Evolutionary conservation across 92 coral and sea anemone species (phyloP), one percentile per base, ranked within the genome.

Genomic region (Diadumene lineata): DNA sequence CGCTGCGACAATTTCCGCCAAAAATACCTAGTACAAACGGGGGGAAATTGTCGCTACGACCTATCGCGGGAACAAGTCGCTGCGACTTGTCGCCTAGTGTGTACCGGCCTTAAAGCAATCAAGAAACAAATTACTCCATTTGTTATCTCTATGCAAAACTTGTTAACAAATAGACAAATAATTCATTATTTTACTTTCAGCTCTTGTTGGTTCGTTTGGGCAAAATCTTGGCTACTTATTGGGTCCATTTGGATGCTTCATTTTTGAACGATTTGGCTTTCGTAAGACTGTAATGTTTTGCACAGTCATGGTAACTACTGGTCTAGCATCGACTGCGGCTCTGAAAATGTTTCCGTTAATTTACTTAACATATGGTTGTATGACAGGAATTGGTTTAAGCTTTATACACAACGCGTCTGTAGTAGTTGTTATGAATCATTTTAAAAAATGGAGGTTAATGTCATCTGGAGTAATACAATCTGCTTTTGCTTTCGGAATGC

Each of bases 381-480:
- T 38, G 8, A 72, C 55, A 1, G 86, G 89, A 13, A 34, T 68
- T 0, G 89, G 92, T 0, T 65, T 34, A 23, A 26, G 55, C 19
- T 44, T 77, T 33, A 50, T 72, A 11, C 82, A 23, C 43, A 84
- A 70, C 53, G 50, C 82, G 8, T 69, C 63, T 0, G 21, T 21
- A 22, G 67, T 88, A 22, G 76, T 68, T 11, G 68, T 84, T 38
- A 70, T 84, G 72, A 73, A 51, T 73, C 69, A 88, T 63, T 88
- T 84, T 32, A 70, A 56, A 22, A 84, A 77, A 74, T 76, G 89
- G 88, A 77, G 89, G 33, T 76, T 89, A 1, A 18, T 80, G 22
- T 74, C 89, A 32, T 74, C 75, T n/a, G 89, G 92, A 26, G 73
- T 88, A 2, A 51, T 84, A 0, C 64, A 78, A 33, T 88, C 92